Conservation (phyloP, 1,140 invertebrate species). For the Leptoteleia sp. region DNA sequence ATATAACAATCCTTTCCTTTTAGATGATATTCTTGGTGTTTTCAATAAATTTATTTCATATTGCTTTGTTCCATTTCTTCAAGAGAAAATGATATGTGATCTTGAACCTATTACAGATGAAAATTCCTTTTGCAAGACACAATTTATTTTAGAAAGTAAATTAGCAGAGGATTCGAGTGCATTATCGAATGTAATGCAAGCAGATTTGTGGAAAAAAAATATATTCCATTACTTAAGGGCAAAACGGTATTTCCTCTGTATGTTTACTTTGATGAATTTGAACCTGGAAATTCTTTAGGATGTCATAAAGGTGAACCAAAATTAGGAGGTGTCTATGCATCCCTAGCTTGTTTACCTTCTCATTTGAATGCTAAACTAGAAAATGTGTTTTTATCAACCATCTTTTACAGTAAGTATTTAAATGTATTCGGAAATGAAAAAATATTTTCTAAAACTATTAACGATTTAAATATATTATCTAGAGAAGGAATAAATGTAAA, state of each 20-base stretch:
- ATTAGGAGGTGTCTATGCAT: constrained; percentile 36
- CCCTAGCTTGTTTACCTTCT: constrained; percentile 34
- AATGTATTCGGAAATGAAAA: constrained; percentile 10
- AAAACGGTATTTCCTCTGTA: constrained; percentile 41
- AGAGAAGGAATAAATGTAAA: too few species aligned
- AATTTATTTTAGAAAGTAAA: constrained; percentile 24
- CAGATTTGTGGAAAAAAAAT: constrained; percentile 45
- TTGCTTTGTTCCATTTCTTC: constrained; percentile 39
- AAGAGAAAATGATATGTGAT: constrained; percentile 40
- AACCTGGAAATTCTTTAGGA: constrained; percentile 46
- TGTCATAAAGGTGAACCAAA: constrained; percentile 52
- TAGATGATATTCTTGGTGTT: constrained; percentile 23
- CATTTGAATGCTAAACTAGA: constrained; percentile 19
- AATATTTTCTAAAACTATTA: constrained; percentile 8
- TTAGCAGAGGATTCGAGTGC: constrained; percentile 11
- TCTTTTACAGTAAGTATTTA: constrained; percentile 5
- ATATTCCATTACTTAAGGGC: constrained; percentile 27
- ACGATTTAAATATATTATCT: too few species aligned
- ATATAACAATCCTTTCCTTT: constrained; percentile 52
- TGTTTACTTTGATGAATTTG: constrained; percentile 50
- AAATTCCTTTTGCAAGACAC: constrained; percentile 21
- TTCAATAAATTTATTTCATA: constrained; percentile 45
- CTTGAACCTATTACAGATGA: constrained; percentile 16
- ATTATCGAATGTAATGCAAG: constrained; percentile 40
- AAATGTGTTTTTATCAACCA: constrained; percentile 23